Conservation (phyloP, 2,797 vertebrate species). For the Ceryle rudis region DNA sequence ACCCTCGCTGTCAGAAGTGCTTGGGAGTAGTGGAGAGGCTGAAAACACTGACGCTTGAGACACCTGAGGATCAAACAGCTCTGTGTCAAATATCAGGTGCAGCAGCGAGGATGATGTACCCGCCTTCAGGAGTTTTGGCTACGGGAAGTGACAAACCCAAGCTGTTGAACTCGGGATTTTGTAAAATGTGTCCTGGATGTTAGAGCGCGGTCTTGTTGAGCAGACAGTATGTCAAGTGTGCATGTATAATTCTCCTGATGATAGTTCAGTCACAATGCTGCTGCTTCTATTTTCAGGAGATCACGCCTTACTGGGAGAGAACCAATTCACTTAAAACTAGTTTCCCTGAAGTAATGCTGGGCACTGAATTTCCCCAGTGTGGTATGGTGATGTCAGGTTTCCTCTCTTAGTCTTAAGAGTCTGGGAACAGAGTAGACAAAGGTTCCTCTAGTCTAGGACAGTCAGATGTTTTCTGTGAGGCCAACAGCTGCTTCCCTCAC, state of each 20-base stretch:
- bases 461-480: background rate
- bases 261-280: background rate
- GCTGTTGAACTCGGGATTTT: background rate
- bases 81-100: background rate
- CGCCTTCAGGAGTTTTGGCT: background rate
- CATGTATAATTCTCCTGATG: background rate
- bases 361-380: background rate
- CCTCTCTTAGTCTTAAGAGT: background rate
- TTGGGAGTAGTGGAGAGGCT: background rate
- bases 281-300: background rate
- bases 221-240: background rate
- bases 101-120: background rate
- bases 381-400: background rate
- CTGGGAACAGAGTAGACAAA: background rate
- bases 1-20: fast-evolving
- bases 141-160: background rate
- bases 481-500: background rate
- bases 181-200: background rate
- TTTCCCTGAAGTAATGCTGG: background rate
- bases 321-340: background rate
- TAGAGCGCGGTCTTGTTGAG: background rate
- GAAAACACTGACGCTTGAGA: background rate
- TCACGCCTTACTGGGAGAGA: background rate
- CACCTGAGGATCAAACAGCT: background rate
- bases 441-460: background rate